Evolutionary conservation across 23 tunicate genomes (phyloP).

Genomic region (Oikopleura dioica): DNA sequence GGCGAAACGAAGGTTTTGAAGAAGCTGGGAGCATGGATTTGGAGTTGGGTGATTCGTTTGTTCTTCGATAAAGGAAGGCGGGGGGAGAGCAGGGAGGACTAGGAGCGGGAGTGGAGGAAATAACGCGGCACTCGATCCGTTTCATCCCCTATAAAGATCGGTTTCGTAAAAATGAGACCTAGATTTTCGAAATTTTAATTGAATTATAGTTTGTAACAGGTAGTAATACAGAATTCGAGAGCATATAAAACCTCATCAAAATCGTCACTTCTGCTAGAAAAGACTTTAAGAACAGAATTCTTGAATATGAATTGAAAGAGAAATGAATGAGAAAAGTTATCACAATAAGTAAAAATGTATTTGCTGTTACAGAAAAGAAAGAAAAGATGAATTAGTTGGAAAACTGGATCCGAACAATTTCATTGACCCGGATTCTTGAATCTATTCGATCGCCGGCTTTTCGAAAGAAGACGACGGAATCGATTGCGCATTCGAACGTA

Average conservation of each 20-base stretch:
- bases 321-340: too few relatives aligned
- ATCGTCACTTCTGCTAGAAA: too few relatives aligned
- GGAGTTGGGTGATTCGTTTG: neutral
- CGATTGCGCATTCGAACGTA: neutral
- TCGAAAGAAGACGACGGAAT: neutral
- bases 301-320: too few relatives aligned
- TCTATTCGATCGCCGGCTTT: constrained; percentile 2
- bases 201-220: too few relatives aligned
- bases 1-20: neutral
- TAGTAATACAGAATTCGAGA: too few relatives aligned
- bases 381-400: neutral
- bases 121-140: neutral
- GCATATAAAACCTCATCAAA: too few relatives aligned
- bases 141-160: neutral
- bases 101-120: neutral
- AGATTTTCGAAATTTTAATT: too few relatives aligned
- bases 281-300: too few relatives aligned
- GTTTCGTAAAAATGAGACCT: neutral
- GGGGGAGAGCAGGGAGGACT: neutral
- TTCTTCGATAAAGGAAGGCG: neutral
- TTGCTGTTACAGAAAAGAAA: neutral
- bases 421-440: neutral
- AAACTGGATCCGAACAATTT: neutral
- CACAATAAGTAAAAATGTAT: neutral
- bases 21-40: neutral